Evolutionary conservation across 2,888 invertebrate species (phyloP), one percentile per base, ranked within the genome.

Genomic region (Boloria selene): DNA sequence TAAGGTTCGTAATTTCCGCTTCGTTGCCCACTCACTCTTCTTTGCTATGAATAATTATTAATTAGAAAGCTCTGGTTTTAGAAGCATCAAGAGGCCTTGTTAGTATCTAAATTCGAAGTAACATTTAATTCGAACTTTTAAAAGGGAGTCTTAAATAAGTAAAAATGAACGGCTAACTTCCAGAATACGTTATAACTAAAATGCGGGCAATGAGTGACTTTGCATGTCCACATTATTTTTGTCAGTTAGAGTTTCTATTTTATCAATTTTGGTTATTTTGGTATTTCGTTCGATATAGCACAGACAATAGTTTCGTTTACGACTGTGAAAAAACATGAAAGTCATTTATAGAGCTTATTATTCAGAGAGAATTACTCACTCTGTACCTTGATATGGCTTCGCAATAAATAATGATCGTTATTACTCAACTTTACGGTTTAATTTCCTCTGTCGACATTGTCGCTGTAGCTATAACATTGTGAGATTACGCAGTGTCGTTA

Each of bases 401-500:
- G 50, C 59, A 64, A 51, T 42, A 59, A 71, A 80, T 78, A 74
- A 59, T 65, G 68, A 50, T 64, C 71, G 70, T 72, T 79, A 65
- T 42, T 13, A 3, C 31, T 14, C 68, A 38, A 61, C 50, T n/a
- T 61, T 78, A 85, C 72, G 72, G 82, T 77, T 72, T 72, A 76
- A 65, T 82, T 81, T 83, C 18, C 76, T 62, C 65, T 75, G 77
- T 56, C 44, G 55, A 59, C 53, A 72, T 45, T 62, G 65, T 63
- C 65, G 72, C 70, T 71, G 74, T 75, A 75, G 79, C 76, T 77
- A 79, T 80, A 84, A 83, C 82, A 84, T 79, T 79, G 81, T 79
- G 83, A 90, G 90, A 90, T 90, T 90, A 90, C 88, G 81, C 82
- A 80, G 80, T 86, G 89, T 88, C 89, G 86, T 90, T 90, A 88